A percentile compares a stretch with the other conserved stretches of the same genome.
Conservation (phyloP, 2,797 vertebrate species). For the Pangasius mekongensis region DNA sequence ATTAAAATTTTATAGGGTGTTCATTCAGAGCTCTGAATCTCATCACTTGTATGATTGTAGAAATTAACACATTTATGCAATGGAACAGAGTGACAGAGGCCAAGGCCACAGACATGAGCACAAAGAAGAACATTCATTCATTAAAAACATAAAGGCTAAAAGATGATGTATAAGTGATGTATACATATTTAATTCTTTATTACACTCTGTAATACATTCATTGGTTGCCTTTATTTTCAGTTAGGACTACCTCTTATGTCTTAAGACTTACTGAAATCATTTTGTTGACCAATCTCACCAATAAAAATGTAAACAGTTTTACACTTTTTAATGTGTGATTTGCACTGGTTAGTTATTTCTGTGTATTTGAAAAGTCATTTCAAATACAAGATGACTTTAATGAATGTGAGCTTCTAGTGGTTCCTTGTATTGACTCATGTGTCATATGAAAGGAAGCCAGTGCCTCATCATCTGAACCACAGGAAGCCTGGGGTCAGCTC, state of each 20-base stretch:
- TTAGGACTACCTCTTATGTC: neutral
- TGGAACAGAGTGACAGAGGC: neutral
- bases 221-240: neutral
- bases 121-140: neutral
- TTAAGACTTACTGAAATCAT: neutral
- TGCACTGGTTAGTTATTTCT: neutral
- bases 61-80: neutral
- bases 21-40: constrained; percentile 17
- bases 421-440: constrained; percentile 55
- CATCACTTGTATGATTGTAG: neutral
- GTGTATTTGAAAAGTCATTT: neutral
- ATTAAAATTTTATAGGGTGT: neutral
- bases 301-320: neutral
- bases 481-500: constrained; percentile 54
- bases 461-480: constrained; percentile 34
- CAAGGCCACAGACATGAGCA: neutral
- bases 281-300: neutral
- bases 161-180: neutral
- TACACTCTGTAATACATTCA: neutral
- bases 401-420: constrained; percentile 47
- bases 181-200: neutral
- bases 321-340: neutral
- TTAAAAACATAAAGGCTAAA: neutral
- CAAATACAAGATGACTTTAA: constrained; percentile 23
- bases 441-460: constrained; percentile 49